Evolutionary conservation across 2,888 invertebrate species (phyloP).

Genomic region (Elgonia sp.): DNA sequence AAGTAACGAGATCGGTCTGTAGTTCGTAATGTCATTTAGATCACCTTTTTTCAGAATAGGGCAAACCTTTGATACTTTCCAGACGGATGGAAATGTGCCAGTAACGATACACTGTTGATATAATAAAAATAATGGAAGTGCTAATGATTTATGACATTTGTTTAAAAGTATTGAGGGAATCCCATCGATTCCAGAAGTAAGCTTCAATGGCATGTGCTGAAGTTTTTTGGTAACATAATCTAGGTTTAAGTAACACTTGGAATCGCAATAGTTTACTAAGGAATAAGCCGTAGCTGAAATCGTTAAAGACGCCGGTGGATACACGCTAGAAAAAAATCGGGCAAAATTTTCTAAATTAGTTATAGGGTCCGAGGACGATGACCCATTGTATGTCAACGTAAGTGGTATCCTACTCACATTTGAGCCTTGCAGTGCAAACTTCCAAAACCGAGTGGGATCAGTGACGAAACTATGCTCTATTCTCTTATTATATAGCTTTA

Average conservation of each 20-base stretch:
- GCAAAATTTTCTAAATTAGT: not conserved
- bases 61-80: not conserved
- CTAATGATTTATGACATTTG: not conserved
- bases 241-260: too few relatives aligned
- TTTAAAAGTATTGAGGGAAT: not conserved
- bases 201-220: not conserved
- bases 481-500: too few relatives aligned
- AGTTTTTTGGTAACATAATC: not conserved
- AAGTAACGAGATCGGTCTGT: not conserved
- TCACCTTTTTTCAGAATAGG: constrained; percentile 3
- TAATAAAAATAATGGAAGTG: not conserved
- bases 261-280: too few relatives aligned
- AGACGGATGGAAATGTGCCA: not conserved
- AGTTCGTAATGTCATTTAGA: not conserved
- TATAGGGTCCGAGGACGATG: not conserved
- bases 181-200: not conserved
- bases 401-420: not conserved
- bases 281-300: too few relatives aligned
- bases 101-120: not conserved
- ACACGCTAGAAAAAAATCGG: not conserved
- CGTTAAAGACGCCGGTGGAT: too few relatives aligned
- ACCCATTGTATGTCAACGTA: not conserved
- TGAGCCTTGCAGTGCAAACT: too few relatives aligned
- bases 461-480: too few relatives aligned
- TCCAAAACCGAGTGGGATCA: not conserved